Percentiles rank a stretch among this genome's conserved stretches.
Conservation (phyloP, 1,140 invertebrate species). For the Uloborus diversus region DNA sequence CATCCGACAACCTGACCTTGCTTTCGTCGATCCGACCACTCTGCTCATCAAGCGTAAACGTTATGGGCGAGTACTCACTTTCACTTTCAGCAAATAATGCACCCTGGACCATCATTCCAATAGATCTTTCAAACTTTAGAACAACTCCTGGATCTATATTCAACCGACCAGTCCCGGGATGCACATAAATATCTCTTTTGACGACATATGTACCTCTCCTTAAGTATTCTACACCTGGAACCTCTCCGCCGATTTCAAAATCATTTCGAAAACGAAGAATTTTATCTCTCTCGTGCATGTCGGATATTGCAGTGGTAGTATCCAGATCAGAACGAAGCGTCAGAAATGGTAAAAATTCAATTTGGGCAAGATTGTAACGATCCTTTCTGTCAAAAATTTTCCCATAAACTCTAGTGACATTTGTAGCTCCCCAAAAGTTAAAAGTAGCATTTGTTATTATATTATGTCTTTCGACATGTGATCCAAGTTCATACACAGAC, state of each 20-base stretch:
- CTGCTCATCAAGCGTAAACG: slow-evolving; percentile 25
- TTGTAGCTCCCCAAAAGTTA: slow-evolving; percentile 86
- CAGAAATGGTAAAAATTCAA: slow-evolving; percentile 85
- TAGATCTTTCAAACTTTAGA: slow-evolving; percentile 81
- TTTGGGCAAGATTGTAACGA: slow-evolving; percentile 89
- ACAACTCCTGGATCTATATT: slow-evolving; percentile 87
- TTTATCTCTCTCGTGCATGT: slow-evolving; percentile 59
- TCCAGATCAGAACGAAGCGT: slow-evolving; percentile 66
- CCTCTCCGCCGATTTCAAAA: slow-evolving; percentile 81
- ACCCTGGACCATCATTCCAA: slow-evolving; percentile 97
- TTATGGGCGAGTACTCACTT: neutral
- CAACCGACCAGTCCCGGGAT: slow-evolving; percentile 82
- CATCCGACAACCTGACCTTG: slow-evolving; percentile 55
- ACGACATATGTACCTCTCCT: slow-evolving; percentile 82
- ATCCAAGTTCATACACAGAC: slow-evolving; percentile 92
- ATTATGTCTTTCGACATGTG: slow-evolving; percentile 93
- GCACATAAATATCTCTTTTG: slow-evolving; percentile 85
- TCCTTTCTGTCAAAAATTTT: slow-evolving; percentile 87
- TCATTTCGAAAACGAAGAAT: slow-evolving; percentile 58
- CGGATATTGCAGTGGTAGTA: slow-evolving; percentile 58
- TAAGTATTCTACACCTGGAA: slow-evolving; percentile 84
- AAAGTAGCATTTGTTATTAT: slow-evolving; percentile 91
- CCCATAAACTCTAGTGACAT: slow-evolving; percentile 73
- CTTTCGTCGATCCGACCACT: neutral
- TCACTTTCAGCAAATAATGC: slow-evolving; percentile 72